Evolutionary conservation across 2,888 invertebrate species (phyloP).

Genomic region (Lepidocyrtoides sp.): DNA sequence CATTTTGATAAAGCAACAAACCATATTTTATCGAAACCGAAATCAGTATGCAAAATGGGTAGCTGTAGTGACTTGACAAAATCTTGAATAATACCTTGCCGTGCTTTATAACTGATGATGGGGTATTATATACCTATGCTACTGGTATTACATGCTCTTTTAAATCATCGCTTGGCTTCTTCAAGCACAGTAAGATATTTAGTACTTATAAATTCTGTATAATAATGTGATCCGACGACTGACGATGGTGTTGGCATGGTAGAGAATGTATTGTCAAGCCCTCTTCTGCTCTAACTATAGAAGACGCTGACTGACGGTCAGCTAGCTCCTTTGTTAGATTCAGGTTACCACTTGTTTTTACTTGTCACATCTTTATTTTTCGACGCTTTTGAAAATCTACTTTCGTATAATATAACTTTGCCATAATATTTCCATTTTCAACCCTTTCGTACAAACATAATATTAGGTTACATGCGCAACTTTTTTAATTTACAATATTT

Average conservation of each 20-base stretch:
- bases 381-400: background rate
- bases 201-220: too few relatives aligned
- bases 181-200: background rate
- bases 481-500: background rate
- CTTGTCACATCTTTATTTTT: conserved; percentile 6
- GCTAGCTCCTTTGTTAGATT: background rate
- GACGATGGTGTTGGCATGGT: background rate
- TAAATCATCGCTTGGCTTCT: background rate
- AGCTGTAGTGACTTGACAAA: conserved; percentile 19
- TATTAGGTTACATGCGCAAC: background rate
- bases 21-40: conserved; percentile 16
- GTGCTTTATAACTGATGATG: background rate
- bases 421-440: background rate
- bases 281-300: background rate
- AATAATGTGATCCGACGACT: background rate
- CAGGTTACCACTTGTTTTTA: conserved; percentile 22
- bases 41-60: conserved; percentile 12
- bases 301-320: background rate
- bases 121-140: background rate
- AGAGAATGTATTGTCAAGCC: background rate
- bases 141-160: conserved; percentile 22
- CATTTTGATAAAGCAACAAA: background rate
- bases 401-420: background rate
- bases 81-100: background rate
- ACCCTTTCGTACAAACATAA: background rate